Base-by-base conservation (phyloP, 2,888 invertebrate species). In the Salpingus planirostris region DNA sequence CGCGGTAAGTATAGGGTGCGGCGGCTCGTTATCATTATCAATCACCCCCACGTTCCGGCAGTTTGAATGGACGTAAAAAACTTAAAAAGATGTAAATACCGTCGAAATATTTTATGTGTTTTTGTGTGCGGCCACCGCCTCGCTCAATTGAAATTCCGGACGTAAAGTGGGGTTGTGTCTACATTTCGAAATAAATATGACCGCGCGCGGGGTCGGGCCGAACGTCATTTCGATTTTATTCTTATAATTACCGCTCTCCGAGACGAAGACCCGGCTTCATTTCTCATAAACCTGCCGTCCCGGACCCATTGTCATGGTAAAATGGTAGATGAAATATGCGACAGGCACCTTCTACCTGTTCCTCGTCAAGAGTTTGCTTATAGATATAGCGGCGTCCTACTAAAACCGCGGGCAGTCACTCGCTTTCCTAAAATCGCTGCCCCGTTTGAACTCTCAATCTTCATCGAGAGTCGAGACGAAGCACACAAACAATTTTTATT, bases 281-380 rank as follows among this genome's bases (percentile, higher is more conserved):
- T 47, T 46, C 44, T 53, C 51, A 47, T 47, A 46, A 44, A 42
- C 12, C 40, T 31, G 26, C 25, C 30, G 29, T 36, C 46, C 45
- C 47, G 40, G 36, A 40, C 52, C 46, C 10, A 52, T 55, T 55
- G 54, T 55, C 47, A 55, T 53, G 50, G 47, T 51, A 53, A 52
- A 41, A 38, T 38, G 44, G 44, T 31, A 38, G 44, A 48, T 54
- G 53, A 53, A 47, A 46, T 51, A 53, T 53, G 47, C 44, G 49
- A 47, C 49, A 47, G 49, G 45, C 40, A 37, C 30, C 38, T 38
- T 42, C 36, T 44, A 44, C 44, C 44, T 44, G 44, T 30, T 32
- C 10, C 11, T 18, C 5, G n/a, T n/a, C n/a, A n/a, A n/a, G n/a
- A n/a, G n/a, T n/a, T n/a, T n/a, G n/a, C n/a, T n/a, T n/a, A n/a